These are phyloP conservation scores for Drosophila lini DNA, from an alignment of 1,140 invertebrate genomes.

Conservation along the genomic window DNA sequence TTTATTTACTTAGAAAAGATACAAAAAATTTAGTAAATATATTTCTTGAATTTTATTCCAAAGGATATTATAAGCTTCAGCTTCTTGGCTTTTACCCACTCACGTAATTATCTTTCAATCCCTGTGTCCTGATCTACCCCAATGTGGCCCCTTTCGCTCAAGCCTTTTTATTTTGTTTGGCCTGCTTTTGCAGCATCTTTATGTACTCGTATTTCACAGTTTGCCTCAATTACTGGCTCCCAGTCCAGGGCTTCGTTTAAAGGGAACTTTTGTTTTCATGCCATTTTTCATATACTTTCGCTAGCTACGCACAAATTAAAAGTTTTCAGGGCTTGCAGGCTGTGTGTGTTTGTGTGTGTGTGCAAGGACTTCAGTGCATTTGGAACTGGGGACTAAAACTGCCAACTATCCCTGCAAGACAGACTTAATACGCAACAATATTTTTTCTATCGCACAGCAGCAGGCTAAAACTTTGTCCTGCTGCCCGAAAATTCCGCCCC, in stretches of 20 bases:
- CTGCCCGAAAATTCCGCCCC: not conserved
- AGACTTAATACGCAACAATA: conserved; percentile 47
- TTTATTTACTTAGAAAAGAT: not conserved
- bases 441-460: conserved; percentile 45
- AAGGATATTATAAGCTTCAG: not conserved
- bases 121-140: conserved; percentile 21
- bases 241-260: conserved; percentile 24
- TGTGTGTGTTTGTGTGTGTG: not conserved
- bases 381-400: conserved; percentile 34
- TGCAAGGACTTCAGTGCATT: conserved; percentile 17
- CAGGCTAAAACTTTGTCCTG: conserved; percentile 35
- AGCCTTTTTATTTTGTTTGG: conserved; percentile 51
- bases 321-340: conserved; percentile 23
- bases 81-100: conserved; percentile 10
- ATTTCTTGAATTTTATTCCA: not conserved
- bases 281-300: conserved; percentile 65
- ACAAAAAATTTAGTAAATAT: not conserved
- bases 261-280: conserved; percentile 57
- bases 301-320: conserved; percentile 60
- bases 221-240: conserved; percentile 47
- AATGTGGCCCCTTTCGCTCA: not conserved
- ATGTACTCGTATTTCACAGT: conserved; percentile 55
- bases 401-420: conserved; percentile 45
- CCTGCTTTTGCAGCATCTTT: conserved; percentile 33
- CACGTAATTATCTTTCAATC: conserved; percentile 22